A percentile compares a stretch with the other conserved stretches of the same genome.
These are phyloP conservation scores for Norana najaformis DNA, from an alignment of 2,888 invertebrate genomes.

Conservation along the genomic window DNA sequence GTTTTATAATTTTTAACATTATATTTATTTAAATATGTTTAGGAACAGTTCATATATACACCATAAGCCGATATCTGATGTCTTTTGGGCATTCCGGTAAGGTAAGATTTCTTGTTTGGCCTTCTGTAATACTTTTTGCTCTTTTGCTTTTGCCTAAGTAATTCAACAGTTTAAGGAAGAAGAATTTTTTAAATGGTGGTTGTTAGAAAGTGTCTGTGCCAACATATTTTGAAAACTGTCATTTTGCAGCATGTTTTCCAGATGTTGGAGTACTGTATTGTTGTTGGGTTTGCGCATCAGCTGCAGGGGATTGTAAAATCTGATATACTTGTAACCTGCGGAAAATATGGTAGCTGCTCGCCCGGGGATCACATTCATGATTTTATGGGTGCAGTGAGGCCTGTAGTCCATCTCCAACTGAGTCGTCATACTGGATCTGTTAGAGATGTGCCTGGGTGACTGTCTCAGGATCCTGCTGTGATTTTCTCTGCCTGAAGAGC, in stretches of 20 bases:
- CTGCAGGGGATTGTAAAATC: too few species aligned
- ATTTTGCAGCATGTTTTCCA: not conserved
- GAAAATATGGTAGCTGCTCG: too few species aligned
- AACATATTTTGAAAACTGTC: not conserved
- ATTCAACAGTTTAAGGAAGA: not conserved
- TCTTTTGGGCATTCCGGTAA: conserved; percentile 58
- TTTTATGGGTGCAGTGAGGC: too few species aligned
- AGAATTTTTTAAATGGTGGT: not conserved
- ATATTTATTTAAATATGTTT: conserved; percentile 15
- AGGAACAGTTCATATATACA: conserved; percentile 62
- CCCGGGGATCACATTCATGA: too few species aligned
- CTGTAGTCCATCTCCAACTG: too few species aligned
- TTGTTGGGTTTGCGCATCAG: not conserved
- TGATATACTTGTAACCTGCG: too few species aligned
- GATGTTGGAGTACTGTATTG: not conserved
- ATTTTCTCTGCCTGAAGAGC: too few species aligned
- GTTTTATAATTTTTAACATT: not conserved
- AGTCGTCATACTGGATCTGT: too few species aligned
- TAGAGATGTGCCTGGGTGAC: too few species aligned
- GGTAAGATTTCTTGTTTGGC: conserved; percentile 45
- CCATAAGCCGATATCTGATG: conserved; percentile 60
- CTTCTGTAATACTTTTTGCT: too few species aligned
- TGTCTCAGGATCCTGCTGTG: too few species aligned
- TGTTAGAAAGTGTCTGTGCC: not conserved
- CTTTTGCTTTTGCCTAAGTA: not conserved